Percentiles rank a stretch among this genome's conserved stretches.
Evolutionary conservation across 2,113 vertebrate species (phyloP).

Genomic region (Eudyptes chrysolophus): DNA sequence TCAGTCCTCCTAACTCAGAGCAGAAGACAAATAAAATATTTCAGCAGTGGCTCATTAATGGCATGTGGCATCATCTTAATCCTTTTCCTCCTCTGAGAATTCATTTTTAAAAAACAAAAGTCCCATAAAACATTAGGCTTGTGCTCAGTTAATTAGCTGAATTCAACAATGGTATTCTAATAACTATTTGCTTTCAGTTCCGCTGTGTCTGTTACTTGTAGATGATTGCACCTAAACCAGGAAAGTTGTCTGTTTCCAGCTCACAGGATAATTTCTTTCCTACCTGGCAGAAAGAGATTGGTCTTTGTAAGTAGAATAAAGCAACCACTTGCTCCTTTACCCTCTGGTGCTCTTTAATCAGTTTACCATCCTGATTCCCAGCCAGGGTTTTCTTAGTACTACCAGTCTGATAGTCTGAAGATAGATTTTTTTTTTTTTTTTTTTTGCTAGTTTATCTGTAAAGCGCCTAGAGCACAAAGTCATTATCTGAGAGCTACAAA

Average conservation of each 20-base stretch:
- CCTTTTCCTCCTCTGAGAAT: neutral
- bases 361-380: neutral
- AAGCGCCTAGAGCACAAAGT: constrained; percentile 21
- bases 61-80: neutral
- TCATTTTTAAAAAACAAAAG: neutral
- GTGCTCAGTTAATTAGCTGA: neutral
- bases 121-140: neutral
- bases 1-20: neutral
- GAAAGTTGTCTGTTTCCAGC: neutral
- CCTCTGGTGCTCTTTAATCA: constrained; percentile 1
- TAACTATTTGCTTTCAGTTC: neutral
- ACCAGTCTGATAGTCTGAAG: neutral
- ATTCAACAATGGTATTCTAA: neutral
- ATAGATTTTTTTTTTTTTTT: neutral
- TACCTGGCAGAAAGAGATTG: neutral
- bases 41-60: neutral
- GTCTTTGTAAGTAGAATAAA: neutral
- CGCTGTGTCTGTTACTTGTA: neutral
- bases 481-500: constrained; percentile 1
- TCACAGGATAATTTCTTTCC: neutral
- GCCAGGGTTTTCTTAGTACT: neutral
- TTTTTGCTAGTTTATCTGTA: neutral
- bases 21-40: neutral
- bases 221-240: neutral
- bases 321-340: neutral